Conservation (phyloP, 2,113 vertebrate species). For the Isichthys henryi region DNA sequence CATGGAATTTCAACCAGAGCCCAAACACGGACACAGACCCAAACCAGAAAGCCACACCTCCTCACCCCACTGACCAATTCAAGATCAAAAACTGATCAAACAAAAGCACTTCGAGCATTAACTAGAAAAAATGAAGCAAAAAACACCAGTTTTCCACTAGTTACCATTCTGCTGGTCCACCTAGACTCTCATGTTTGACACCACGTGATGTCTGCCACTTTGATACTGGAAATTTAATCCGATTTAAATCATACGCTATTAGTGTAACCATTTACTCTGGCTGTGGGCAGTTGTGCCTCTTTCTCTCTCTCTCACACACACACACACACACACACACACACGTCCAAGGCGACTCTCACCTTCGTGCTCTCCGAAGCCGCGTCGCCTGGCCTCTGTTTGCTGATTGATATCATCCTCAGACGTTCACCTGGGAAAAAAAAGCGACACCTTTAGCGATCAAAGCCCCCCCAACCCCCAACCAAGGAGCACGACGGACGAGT, state of each 20-base stretch:
- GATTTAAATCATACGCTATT: background rate
- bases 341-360: constrained; percentile 48
- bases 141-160: background rate
- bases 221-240: background rate
- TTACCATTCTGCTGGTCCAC: background rate
- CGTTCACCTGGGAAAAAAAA: background rate
- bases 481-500: background rate
- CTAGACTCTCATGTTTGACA: background rate
- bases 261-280: background rate
- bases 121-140: background rate
- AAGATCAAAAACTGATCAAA: background rate
- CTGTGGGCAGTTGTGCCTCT: background rate
- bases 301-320: background rate
- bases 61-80: background rate
- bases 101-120: background rate
- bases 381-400: constrained; percentile 51
- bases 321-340: background rate
- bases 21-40: background rate
- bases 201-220: background rate
- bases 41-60: background rate
- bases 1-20: background rate
- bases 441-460: background rate
- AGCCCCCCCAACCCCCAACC: background rate
- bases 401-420: constrained; percentile 55
- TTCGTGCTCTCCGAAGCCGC: constrained; percentile 53